These are phyloP conservation scores for Aradophagus sp. DNA, from an alignment of 1,140 invertebrate genomes.

Conservation along the genomic window DNA sequence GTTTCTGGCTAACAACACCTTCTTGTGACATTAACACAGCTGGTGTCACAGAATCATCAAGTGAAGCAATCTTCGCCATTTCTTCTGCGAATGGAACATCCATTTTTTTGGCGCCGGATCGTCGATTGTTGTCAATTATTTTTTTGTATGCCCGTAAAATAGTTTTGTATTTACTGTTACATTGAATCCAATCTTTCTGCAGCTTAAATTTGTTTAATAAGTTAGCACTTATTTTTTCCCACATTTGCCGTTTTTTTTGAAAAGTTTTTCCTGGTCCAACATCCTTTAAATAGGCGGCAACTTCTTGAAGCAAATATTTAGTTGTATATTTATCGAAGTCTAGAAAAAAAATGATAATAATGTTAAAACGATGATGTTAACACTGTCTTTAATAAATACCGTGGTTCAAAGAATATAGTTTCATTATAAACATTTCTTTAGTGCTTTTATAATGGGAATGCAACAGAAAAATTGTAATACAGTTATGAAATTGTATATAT, in stretches of 20 bases:
- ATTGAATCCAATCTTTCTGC: background rate
- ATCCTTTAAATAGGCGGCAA: background rate
- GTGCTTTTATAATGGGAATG: too few species aligned
- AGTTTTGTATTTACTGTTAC: background rate
- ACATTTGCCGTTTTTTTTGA: background rate
- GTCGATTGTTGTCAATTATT: background rate
- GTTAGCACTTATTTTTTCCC: background rate
- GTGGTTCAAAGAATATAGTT: too few species aligned
- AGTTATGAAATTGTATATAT: too few species aligned
- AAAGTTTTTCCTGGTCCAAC: background rate
- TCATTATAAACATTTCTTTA: too few species aligned
- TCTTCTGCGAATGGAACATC: background rate
- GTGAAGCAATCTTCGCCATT: background rate
- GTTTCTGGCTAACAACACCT: background rate
- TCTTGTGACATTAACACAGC: constrained; percentile 1
- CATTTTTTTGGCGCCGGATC: background rate
- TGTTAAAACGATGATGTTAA: too few species aligned
- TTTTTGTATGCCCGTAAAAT: background rate
- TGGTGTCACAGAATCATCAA: constrained; percentile 1
- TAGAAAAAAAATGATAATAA: too few species aligned
- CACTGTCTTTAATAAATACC: too few species aligned
- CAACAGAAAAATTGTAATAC: too few species aligned
- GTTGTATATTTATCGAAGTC: too few species aligned
- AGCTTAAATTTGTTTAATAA: background rate
- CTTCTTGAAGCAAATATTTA: background rate